Conservation (phyloP, 2,113 vertebrate genomes). For the Brachypodius melanocephalos region DNA sequence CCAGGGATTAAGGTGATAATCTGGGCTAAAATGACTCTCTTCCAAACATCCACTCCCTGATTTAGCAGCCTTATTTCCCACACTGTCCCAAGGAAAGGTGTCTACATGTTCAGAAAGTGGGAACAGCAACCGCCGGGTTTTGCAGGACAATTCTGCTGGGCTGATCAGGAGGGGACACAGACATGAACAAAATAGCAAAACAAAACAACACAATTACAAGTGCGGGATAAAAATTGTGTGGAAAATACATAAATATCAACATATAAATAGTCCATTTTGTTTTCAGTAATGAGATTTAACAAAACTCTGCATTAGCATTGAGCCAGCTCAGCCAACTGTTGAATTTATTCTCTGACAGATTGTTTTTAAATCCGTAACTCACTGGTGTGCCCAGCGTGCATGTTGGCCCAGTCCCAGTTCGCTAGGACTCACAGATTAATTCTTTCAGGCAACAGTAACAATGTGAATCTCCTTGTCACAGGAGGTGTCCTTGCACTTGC, state of each 20-base stretch:
- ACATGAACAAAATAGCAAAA: background rate
- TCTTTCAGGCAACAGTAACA: slow-evolving; percentile 48
- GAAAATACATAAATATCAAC: background rate
- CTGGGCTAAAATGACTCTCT: background rate
- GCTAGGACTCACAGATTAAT: fast-evolving
- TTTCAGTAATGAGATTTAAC: background rate
- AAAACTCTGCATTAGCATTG: background rate
- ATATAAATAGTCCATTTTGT: background rate
- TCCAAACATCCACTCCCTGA: background rate
- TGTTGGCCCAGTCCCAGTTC: fast-evolving
- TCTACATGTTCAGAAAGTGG: background rate
- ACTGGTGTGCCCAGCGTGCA: fast-evolving
- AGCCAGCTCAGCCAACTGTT: background rate
- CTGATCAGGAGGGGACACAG: background rate
- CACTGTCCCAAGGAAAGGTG: background rate
- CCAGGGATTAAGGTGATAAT: background rate
- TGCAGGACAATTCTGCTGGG: background rate
- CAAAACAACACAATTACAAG: background rate
- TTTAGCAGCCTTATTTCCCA: background rate
- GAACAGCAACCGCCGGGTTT: fast-evolving
- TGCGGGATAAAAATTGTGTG: background rate
- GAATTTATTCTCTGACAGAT: background rate
- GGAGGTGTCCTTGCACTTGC: background rate
- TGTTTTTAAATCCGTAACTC: background rate
- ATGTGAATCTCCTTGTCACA: slow-evolving; percentile 27